These are phyloP conservation scores for Loripinus fragilis DNA, from an alignment of 2,888 invertebrate species.

Conservation along the genomic window DNA sequence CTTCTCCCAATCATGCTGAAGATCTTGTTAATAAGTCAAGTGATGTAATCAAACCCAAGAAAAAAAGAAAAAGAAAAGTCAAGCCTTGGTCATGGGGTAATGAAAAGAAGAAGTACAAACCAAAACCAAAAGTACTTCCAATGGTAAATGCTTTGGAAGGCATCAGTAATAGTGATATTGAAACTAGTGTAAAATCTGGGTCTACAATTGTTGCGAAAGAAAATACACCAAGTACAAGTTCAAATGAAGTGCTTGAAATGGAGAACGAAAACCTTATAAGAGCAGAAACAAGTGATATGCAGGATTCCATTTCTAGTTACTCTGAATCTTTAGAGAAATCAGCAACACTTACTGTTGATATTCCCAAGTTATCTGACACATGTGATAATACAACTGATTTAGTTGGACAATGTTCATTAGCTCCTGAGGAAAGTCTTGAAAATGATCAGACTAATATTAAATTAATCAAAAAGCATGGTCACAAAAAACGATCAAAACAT, in stretches of 20 bases:
- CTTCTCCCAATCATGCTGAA: not conserved
- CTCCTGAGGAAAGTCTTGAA: not conserved
- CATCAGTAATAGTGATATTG: not conserved
- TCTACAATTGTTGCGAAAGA: not conserved
- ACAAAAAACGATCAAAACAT: not conserved
- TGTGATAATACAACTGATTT: not conserved
- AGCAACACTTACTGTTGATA: not conserved
- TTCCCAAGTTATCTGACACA: not conserved
- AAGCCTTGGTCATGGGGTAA: constrained; percentile 64
- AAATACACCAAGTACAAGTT: not conserved
- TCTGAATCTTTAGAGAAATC: not conserved
- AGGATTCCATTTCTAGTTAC: not conserved
- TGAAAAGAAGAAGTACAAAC: constrained; percentile 60
- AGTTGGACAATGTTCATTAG: not conserved
- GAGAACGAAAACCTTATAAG: not conserved
- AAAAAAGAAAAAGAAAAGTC: constrained; percentile 56
- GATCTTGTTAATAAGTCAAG: not conserved
- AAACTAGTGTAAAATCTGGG: not conserved
- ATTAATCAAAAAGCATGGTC: not conserved
- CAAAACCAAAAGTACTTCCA: constrained; percentile 40
- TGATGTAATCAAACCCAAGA: constrained; percentile 39
- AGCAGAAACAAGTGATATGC: too few species aligned
- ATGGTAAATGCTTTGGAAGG: not conserved
- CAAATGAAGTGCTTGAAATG: not conserved
- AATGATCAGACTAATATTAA: not conserved